Percentiles rank a stretch among this genome's conserved stretches.
Conservation (phyloP, 2,888 invertebrate species). For the Ochropleura leucogaster region DNA sequence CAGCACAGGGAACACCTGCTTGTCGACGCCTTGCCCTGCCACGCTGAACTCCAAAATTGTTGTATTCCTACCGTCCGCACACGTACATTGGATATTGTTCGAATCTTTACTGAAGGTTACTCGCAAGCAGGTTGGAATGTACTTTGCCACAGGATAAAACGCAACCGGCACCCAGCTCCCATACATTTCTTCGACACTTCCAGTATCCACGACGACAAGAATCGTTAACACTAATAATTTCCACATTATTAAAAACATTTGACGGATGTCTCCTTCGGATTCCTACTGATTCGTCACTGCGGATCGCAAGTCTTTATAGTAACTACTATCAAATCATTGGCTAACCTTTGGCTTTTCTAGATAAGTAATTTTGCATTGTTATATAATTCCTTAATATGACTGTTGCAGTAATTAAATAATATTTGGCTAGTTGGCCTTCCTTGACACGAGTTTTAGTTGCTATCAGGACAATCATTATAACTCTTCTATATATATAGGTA, state of each 20-base stretch:
- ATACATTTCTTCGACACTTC: constrained; percentile 20
- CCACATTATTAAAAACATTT: constrained; percentile 23
- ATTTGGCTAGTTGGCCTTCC: neutral
- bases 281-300: neutral
- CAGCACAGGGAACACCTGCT: constrained; percentile 16
- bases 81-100: constrained; percentile 16
- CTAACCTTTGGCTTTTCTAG: constrained; percentile 33
- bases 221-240: constrained; percentile 8
- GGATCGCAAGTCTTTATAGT: constrained; percentile 18
- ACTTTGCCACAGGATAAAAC: constrained; percentile 36
- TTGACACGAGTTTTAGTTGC: neutral
- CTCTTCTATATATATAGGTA: neutral
- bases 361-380: constrained; percentile 16
- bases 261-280: neutral
- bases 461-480: neutral
- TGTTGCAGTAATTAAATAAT: constrained; percentile 3
- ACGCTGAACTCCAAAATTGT: constrained; percentile 15
- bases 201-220: constrained; percentile 4
- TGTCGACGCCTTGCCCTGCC: neutral
- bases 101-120: constrained; percentile 19
- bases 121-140: constrained; percentile 18
- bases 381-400: neutral
- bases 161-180: constrained; percentile 38
- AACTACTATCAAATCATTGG: constrained; percentile 25
- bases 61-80: constrained; percentile 15